Evolutionary conservation across 2,888 invertebrate species (phyloP), one percentile per base, ranked within the genome.

Genomic region (Agonopterix heracliana): DNA sequence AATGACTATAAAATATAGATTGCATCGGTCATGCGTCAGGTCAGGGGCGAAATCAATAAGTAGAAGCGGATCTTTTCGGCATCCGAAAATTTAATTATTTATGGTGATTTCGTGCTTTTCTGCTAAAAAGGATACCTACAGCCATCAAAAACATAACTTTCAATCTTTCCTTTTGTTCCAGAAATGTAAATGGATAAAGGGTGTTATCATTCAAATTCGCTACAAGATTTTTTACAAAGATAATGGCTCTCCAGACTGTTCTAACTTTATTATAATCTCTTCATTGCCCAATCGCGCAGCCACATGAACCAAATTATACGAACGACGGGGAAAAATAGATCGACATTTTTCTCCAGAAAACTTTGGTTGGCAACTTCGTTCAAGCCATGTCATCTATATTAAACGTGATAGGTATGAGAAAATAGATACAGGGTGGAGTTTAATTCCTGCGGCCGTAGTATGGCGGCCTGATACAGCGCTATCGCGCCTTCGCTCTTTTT

Each of bases 241-340:
- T 74, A 78, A 78, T 78, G 76, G 66, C 63, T 63, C 68, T 69
- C 69, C 74, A 65, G 64, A 60, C 61, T 67, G 61, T 66, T 66
- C 68, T 68, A 73, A 75, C 75, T 75, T 78, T 75, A 76, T 80
- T 73, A 76, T 73, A 74, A 75, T 72, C 74, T 74, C 65, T 66
- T 61, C 66, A 63, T 68, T 70, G 71, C 73, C 71, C 71, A 78
- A 80, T 80, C 74, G 75, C 61, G 73, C 71, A 72, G 66, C 74
- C 78, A 75, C 74, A 72, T 71, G 74, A 79, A 77, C 74, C 70
- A 71, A 81, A 80, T 83, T 78, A 78, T 71, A 66, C 65, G 62
- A 64, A 64, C 64, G 75, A 72, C 72, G 63, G 64, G 63, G 78
- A 83, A 80, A 80, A 82, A 82, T 80, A 74, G 78, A 75, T 74